phyloP scores from a whole-genome alignment of 2,888 invertebrate species.

The Dilophus febrilis region DNA sequence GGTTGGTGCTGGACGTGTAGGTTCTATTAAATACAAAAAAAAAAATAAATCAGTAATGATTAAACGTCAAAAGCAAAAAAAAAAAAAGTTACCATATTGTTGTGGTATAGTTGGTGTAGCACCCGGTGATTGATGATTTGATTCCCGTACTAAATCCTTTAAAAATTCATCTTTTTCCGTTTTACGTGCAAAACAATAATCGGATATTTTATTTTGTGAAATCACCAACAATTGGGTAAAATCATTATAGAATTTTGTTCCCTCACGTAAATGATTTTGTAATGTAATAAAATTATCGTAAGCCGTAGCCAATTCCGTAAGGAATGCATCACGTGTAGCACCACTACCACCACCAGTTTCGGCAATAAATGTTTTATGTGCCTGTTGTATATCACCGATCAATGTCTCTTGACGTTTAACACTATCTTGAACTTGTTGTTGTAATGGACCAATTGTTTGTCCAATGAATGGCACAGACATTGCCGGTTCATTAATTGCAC shows the following conservation, averaged over 20 bases:
- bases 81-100: constrained; percentile 30
- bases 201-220: constrained; percentile 93
- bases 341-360: constrained; percentile 47
- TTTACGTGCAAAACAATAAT: constrained; percentile 96
- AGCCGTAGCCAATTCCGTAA: constrained; percentile 75
- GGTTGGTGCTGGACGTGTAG: constrained; percentile 20
- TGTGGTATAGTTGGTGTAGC: constrained; percentile 38
- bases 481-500: constrained; percentile 60
- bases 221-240: constrained; percentile 80
- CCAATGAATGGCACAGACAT: constrained; percentile 56
- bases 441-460: constrained; percentile 56
- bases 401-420: constrained; percentile 52
- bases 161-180: constrained; percentile 97
- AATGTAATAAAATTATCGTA: constrained; percentile 87
- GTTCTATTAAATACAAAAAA: constrained; percentile 1
- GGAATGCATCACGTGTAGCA: constrained; percentile 53
- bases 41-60: background rate
- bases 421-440: constrained; percentile 61
- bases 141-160: constrained; percentile 77
- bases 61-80: constrained; percentile 1
- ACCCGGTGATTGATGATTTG: constrained; percentile 43
- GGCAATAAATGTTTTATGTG: constrained; percentile 26
- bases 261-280: constrained; percentile 81
- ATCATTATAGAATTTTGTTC: constrained; percentile 90
- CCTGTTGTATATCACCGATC: constrained; percentile 47